Evolutionary conservation across 2,113 vertebrate genomes (phyloP), one percentile per base, ranked within the genome.

Genomic region (Polypterus bichir): DNA sequence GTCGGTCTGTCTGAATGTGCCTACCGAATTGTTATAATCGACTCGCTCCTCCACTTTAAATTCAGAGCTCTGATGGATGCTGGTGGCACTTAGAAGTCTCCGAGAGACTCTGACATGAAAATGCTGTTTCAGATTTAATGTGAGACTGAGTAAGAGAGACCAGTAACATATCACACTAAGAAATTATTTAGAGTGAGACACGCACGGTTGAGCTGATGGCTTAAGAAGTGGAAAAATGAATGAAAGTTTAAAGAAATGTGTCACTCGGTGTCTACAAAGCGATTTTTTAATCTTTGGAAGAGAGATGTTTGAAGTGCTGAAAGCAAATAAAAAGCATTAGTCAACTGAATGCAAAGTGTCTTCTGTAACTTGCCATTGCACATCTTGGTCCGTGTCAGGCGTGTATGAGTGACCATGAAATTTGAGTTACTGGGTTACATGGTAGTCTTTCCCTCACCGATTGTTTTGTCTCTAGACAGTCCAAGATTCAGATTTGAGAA

Each of bases 191-290:
- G 81, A 64, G 77, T 79, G 78, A 74, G 81, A 65, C 79, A 89
- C 69, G 86, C 88, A 85, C 65, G 81, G 77, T 77, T 87, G 87
- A 84, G 73, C 89, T 89, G 87, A 92, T 88, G 85, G 85, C 78
- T 74, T 79, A 79, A 78, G 83, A 89, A 89, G 86, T 89, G 88
- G 88, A 86, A 86, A 90, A 89, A 86, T 81, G 81, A 86, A 92
- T 91, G 75, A 91, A 92, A 90, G 85, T 88, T 92, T 91, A 79
- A 92, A 84, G 79, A 85, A 86, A 81, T 87, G 86, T 92, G 90
- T 91, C 91, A 89, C 86, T 89, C 88, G 73, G 10, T 80, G 83
- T 92, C 82, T 68, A 82, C 71, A 72, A 83, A 89, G 82, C 83
- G 76, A 68, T 73, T 85, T 84, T 66, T 5, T 83, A 82, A 69